phyloP scores from a whole-genome alignment of 92 coral and sea anemone genomes.

The Parazoanthus darwini region DNA sequence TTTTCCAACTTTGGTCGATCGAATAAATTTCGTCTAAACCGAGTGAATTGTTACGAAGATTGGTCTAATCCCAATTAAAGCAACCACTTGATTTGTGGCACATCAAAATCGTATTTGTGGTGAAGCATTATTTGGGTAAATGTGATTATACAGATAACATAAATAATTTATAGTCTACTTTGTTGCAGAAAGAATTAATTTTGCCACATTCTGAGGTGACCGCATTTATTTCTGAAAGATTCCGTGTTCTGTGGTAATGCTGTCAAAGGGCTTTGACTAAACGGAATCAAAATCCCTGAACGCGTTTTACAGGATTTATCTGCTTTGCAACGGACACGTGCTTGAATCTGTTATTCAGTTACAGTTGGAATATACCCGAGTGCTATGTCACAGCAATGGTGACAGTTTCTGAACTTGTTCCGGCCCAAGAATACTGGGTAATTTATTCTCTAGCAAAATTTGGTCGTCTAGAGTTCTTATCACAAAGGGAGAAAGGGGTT shows the following conservation, averaged over 20 bases:
- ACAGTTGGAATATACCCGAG: not conserved
- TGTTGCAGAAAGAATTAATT: not conserved
- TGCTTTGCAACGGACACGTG: not conserved
- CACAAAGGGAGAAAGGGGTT: not conserved
- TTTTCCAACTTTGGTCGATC: not conserved
- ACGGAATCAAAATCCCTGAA: not conserved
- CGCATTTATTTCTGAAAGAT: not conserved
- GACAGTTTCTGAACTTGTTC: slow-evolving; percentile 32
- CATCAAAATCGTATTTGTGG: slow-evolving; percentile 21
- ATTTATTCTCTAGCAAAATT: not conserved
- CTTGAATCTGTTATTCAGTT: not conserved
- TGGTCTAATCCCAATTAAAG: not conserved
- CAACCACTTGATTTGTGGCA: slow-evolving; percentile 8
- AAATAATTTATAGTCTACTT: slow-evolving; percentile 27
- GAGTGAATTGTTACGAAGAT: not conserved
- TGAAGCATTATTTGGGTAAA: slow-evolving; percentile 5
- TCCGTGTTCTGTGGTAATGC: not conserved
- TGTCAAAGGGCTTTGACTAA: not conserved
- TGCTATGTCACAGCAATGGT: slow-evolving; percentile 26
- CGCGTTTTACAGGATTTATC: not conserved
- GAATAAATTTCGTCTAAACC: not conserved
- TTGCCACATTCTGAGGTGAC: not conserved
- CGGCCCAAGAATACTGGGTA: slow-evolving; percentile 38
- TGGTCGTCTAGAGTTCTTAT: not conserved
- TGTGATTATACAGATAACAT: slow-evolving; percentile 21